Percentiles rank a stretch among this genome's conserved stretches.
These are phyloP conservation scores for Trochalopteron elliotii DNA, from an alignment of 2,113 vertebrate species.

Conservation along the genomic window DNA sequence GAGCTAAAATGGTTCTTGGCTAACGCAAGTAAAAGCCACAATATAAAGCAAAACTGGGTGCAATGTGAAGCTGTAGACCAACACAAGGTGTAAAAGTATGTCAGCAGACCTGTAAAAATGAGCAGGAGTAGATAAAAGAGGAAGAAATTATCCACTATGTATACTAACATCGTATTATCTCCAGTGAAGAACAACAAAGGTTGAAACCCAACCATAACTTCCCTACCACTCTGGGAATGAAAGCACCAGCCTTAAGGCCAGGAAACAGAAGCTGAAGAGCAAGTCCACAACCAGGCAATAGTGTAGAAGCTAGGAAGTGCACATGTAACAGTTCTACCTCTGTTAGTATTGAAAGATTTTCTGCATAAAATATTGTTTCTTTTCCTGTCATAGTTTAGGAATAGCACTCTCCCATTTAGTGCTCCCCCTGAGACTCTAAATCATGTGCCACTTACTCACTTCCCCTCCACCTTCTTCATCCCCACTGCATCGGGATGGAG, in stretches of 20 bases:
- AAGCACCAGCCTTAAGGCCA: neutral
- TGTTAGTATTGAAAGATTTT: neutral
- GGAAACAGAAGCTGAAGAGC: neutral
- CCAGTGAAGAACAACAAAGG: neutral
- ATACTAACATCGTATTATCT: neutral
- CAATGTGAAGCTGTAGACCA: neutral
- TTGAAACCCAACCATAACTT: neutral
- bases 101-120: neutral
- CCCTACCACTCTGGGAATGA: neutral
- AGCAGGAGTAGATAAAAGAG: neutral
- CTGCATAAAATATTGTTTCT: neutral
- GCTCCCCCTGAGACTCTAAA: neutral
- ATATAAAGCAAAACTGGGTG: neutral
- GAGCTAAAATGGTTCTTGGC: neutral
- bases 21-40: neutral
- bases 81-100: neutral
- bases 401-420: neutral
- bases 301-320: neutral
- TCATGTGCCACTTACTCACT: neutral
- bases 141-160: neutral
- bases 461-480: neutral
- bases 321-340: neutral
- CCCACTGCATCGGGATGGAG: fast-evolving
- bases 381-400: neutral
- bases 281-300: neutral